Percentiles rank a stretch among this genome's conserved stretches.
Evolutionary conservation across 2,113 vertebrate genomes (phyloP).

Genomic region (Pangasianodon hypophthalmus): DNA sequence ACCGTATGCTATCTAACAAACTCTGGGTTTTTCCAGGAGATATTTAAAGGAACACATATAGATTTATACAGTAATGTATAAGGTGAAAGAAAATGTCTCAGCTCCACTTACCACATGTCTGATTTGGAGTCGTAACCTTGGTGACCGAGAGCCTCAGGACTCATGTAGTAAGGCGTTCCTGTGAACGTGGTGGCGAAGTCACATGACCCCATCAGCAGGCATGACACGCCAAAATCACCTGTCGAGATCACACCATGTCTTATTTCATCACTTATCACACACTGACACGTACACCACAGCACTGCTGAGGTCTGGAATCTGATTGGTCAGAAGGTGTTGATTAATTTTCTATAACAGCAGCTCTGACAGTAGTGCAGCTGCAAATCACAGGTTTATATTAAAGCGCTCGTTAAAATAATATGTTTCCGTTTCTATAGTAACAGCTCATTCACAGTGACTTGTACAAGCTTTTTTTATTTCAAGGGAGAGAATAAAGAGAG

Average conservation of each 20-base stretch:
- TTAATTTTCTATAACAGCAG: not conserved
- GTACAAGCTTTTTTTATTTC: not conserved
- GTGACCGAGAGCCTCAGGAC: constrained; percentile 83
- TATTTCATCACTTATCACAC: not conserved
- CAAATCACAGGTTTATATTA: not conserved
- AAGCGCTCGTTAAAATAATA: not conserved
- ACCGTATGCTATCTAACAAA: not conserved
- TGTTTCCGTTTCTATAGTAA: not conserved
- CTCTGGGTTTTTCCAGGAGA: no score
- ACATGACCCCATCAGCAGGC: constrained; percentile 83
- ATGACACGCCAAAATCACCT: constrained; percentile 90
- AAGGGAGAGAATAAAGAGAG: not conserved
- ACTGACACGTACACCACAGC: not conserved
- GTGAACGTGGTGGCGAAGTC: constrained; percentile 87
- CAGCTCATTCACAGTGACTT: not conserved
- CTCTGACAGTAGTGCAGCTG: not conserved
- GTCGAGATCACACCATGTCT: not conserved
- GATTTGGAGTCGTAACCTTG: constrained; percentile 85
- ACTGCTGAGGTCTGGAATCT: not conserved
- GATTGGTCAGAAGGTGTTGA: not conserved
- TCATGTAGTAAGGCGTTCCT: constrained; percentile 87
- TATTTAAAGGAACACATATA: no score
- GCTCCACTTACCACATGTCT: constrained; percentile 81
- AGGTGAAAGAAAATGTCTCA: no score
- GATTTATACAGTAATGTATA: no score